phyloP scores from a whole-genome alignment of 2,888 invertebrate species.

The Gastracanthus pulcherrimus region DNA sequence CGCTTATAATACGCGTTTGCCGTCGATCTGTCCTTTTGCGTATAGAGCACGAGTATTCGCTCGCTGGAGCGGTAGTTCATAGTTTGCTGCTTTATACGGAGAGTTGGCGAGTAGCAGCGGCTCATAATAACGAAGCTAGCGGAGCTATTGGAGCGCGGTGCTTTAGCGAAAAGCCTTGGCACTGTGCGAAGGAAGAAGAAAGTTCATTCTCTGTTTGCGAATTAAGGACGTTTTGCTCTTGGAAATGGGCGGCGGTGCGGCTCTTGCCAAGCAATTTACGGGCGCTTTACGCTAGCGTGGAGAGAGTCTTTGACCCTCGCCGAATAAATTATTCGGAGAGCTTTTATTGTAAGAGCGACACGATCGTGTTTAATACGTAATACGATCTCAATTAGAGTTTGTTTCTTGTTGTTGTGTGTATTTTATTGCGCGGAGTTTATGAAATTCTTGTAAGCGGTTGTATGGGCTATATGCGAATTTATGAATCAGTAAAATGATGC shows the following conservation, averaged over 20 bases:
- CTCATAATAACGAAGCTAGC: background rate
- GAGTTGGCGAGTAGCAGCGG: background rate
- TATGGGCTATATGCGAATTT: no score
- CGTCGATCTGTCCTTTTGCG: background rate
- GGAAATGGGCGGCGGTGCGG: no score
- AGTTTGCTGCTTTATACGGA: background rate
- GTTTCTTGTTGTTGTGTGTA: no score
- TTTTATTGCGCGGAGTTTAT: no score
- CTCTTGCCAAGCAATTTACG: constrained; percentile 19
- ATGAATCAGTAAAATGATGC: no score
- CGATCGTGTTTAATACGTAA: background rate
- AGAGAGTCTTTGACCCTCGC: constrained; percentile 10
- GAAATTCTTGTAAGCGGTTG: no score
- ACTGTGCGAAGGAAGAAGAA: background rate
- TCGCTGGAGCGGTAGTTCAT: background rate
- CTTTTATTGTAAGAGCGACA: background rate
- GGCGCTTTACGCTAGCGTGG: background rate
- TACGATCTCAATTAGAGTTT: constrained; percentile 9
- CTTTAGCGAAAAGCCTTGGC: no score
- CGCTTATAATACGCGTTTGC: background rate
- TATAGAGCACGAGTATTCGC: background rate
- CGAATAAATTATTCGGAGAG: constrained; percentile 15
- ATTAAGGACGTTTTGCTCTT: constrained; percentile 23
- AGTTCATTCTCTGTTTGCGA: background rate
- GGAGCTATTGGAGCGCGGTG: no score